Evolutionary conservation across 2,888 invertebrate genomes (phyloP).

Genomic region (Athalia cordata): DNA sequence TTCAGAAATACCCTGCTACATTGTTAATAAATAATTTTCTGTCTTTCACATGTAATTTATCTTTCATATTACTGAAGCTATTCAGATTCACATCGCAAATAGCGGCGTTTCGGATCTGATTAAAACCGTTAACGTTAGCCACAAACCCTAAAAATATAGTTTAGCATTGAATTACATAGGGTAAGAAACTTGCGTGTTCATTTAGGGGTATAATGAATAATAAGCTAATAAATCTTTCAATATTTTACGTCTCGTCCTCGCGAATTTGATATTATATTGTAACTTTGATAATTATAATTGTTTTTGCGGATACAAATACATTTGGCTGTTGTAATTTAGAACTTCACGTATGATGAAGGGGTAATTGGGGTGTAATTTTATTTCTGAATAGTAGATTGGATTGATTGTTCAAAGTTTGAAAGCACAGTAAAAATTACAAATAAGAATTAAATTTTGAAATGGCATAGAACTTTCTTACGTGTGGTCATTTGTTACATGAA

Average conservation of each 20-base stretch:
- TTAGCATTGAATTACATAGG: conserved; percentile 45
- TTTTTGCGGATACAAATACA: conserved; percentile 9
- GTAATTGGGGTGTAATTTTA: not conserved
- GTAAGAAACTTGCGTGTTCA: conserved; percentile 62
- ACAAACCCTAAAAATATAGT: conserved; percentile 16
- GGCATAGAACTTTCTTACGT: conserved; percentile 19
- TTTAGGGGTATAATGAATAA: conserved; percentile 61
- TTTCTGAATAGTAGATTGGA: conserved; percentile 6
- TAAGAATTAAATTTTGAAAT: conserved; percentile 5
- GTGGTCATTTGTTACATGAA: conserved; percentile 29
- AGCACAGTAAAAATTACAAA: conserved; percentile 7
- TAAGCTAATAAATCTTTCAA: conserved; percentile 49
- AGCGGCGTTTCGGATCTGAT: conserved; percentile 47
- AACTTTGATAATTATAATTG: conserved; percentile 48
- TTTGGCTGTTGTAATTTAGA: conserved; percentile 23
- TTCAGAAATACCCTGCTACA: conserved; percentile 42
- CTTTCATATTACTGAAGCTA: conserved; percentile 31
- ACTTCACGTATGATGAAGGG: not conserved
- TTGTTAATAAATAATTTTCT: conserved; percentile 32
- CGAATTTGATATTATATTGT: conserved; percentile 41
- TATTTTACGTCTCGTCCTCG: conserved; percentile 33
- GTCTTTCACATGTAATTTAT: conserved; percentile 21
- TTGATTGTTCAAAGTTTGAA: not conserved
- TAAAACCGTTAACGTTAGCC: conserved; percentile 46
- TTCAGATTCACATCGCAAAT: not conserved